Evolutionary conservation across 2,113 vertebrate genomes (phyloP).

Genomic region (Lophura nycthemera): DNA sequence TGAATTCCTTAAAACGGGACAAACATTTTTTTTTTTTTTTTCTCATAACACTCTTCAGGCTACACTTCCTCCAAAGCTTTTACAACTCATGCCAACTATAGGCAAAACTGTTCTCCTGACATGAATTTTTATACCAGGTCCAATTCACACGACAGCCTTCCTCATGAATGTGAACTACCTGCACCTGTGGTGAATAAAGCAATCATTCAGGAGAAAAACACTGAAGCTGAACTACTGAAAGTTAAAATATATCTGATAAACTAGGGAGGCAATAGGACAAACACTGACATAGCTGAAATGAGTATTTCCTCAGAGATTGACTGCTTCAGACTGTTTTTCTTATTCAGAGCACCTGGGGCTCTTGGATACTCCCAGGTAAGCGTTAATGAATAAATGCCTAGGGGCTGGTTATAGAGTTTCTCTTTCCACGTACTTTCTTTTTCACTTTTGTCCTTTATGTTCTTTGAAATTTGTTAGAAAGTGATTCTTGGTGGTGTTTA

Average conservation of each 20-base stretch:
- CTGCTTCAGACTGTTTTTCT: background rate
- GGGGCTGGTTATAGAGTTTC: background rate
- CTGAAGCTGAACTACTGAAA: background rate
- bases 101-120: rapidly evolving
- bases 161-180: background rate
- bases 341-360: background rate
- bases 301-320: background rate
- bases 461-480: background rate
- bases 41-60: rapidly evolving
- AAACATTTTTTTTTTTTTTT: rapidly evolving
- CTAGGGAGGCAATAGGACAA: background rate
- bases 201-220: background rate
- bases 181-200: background rate
- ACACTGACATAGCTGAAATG: background rate
- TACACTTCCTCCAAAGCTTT: rapidly evolving
- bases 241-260: background rate
- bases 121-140: slow-evolving; percentile 27
- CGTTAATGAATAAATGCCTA: background rate
- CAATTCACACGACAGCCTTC: background rate
- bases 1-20: rapidly evolving
- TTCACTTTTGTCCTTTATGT: rapidly evolving
- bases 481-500: background rate
- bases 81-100: rapidly evolving
- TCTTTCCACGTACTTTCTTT: rapidly evolving
- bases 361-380: background rate